These are phyloP conservation scores for Sterrhoptilus dennistouni DNA, from an alignment of 2,113 vertebrate genomes.

Conservation along the genomic window DNA sequence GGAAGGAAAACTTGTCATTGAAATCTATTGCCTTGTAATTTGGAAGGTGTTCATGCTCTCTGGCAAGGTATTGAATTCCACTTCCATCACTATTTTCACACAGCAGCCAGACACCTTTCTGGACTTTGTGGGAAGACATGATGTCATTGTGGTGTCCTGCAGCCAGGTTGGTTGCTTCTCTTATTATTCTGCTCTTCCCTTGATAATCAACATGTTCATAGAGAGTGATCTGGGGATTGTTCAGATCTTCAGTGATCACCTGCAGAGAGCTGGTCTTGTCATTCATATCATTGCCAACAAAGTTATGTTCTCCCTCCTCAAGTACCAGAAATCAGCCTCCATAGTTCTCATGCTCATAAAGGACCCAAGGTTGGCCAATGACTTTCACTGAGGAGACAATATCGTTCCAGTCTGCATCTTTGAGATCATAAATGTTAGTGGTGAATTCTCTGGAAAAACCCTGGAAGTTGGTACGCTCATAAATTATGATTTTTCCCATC, in stretches of 20 bases:
- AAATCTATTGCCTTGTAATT: background rate
- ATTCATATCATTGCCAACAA: background rate
- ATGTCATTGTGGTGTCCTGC: accelerated
- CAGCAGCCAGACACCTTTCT: background rate
- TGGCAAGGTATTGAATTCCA: background rate
- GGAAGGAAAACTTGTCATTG: background rate
- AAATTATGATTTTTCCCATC: slow-evolving; percentile 5
- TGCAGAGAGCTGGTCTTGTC: slow-evolving; percentile 15
- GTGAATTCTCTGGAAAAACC: background rate
- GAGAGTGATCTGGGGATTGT: background rate
- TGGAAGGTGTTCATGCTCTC: background rate
- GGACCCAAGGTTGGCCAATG: background rate
- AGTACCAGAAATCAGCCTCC: accelerated
- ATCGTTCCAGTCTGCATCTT: background rate
- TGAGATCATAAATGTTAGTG: background rate
- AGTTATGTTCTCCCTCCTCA: background rate
- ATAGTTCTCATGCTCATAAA: accelerated
- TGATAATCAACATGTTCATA: accelerated
- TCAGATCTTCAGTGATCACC: background rate
- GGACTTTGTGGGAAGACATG: background rate
- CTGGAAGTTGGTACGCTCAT: background rate
- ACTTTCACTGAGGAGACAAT: background rate
- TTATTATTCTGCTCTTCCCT: background rate
- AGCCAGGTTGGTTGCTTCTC: background rate
- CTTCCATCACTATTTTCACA: background rate